phyloP scores from a whole-genome alignment of 1,140 invertebrate species.

The Ctenoplectra terminalis region DNA sequence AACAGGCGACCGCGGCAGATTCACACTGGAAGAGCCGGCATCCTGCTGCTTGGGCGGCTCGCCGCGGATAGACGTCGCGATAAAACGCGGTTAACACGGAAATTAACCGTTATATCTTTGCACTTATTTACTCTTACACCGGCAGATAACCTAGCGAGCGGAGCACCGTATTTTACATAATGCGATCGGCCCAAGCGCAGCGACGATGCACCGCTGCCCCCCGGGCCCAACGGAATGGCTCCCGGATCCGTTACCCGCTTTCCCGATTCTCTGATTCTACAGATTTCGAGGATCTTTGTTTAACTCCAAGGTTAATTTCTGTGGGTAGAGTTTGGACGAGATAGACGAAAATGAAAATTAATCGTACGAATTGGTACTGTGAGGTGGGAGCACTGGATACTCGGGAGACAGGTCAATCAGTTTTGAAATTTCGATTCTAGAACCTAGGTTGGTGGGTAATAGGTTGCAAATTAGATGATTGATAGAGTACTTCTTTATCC shows the following conservation, averaged over 20 bases:
- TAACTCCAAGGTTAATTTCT: too few relatives aligned
- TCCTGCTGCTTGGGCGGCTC: conserved; percentile 75
- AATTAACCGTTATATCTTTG: conserved; percentile 83
- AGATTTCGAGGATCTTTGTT: too few relatives aligned
- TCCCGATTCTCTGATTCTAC: conserved; percentile 4
- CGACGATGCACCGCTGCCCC: conserved; percentile 9
- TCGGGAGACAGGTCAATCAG: too few relatives aligned
- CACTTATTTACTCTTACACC: conserved; percentile 79
- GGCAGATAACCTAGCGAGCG: conserved; percentile 57
- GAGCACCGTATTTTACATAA: conserved; percentile 64
- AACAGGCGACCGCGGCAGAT: conserved; percentile 53
- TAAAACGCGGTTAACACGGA: conserved; percentile 80
- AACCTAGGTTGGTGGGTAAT: too few relatives aligned
- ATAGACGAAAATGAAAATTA: too few relatives aligned
- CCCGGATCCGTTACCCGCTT: conserved; percentile 54
- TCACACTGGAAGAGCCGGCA: conserved; percentile 70
- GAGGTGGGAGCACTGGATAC: too few relatives aligned
- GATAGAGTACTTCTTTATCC: neutral
- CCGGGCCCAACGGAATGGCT: neutral
- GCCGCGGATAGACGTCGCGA: conserved; percentile 80
- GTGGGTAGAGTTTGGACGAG: too few relatives aligned
- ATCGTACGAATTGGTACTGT: too few relatives aligned
- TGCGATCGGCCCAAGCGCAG: conserved; percentile 26
- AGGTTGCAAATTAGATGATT: neutral
- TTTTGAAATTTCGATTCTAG: too few relatives aligned